phyloP scores from a whole-genome alignment of 2,888 invertebrate species.

The Cataglyphis altisquamis region DNA sequence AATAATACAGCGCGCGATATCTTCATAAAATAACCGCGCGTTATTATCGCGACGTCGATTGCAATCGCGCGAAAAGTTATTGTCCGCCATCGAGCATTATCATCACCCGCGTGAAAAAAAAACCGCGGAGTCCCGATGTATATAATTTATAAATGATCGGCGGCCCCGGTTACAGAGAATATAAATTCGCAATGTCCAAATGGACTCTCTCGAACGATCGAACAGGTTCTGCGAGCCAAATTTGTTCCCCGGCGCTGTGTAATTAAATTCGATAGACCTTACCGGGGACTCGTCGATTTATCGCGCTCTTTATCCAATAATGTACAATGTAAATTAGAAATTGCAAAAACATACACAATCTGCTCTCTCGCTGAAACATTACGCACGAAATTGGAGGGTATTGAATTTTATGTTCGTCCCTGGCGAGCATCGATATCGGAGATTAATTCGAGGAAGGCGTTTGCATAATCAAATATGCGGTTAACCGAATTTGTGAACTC shows the following conservation, averaged over 20 bases:
- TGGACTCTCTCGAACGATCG: not conserved
- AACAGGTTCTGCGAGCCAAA: conserved; percentile 32
- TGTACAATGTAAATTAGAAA: conserved; percentile 50
- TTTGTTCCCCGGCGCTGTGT: not conserved
- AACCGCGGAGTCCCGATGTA: not conserved
- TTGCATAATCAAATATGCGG: conserved; percentile 48
- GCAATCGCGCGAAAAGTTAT: not conserved
- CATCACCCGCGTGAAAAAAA: not conserved
- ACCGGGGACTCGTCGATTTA: conserved; percentile 30
- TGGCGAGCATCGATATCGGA: not conserved
- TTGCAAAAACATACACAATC: conserved; percentile 37
- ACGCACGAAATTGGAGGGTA: conserved; percentile 37
- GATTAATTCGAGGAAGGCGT: conserved; percentile 43
- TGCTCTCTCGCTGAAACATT: conserved; percentile 4
- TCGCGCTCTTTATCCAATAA: conserved; percentile 44
- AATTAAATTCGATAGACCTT: conserved; percentile 42
- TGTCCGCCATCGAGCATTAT: not conserved
- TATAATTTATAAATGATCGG: conserved; percentile 40
- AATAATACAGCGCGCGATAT: not conserved
- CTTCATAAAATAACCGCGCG: not conserved
- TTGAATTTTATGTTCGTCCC: conserved; percentile 38
- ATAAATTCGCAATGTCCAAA: conserved; percentile 37
- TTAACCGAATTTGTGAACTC: conserved; percentile 33
- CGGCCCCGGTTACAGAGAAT: conserved; percentile 10
- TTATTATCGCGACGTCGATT: not conserved